These are phyloP conservation scores for Dasypolia templi DNA, from an alignment of 2,888 invertebrate genomes.

Conservation along the genomic window DNA sequence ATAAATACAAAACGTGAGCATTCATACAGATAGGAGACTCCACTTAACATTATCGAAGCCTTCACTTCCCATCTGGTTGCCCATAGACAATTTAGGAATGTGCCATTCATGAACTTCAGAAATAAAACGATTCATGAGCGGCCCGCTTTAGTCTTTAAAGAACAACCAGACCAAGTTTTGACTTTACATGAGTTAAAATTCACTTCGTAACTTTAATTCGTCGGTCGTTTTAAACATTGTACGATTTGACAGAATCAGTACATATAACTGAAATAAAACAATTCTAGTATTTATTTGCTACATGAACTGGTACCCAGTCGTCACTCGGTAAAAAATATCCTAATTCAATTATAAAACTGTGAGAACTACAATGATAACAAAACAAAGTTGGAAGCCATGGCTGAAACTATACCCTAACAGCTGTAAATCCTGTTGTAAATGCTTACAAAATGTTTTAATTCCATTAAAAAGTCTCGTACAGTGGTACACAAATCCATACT, in stretches of 20 bases:
- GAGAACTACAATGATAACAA: constrained; percentile 43
- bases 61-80: constrained; percentile 31
- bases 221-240: constrained; percentile 41
- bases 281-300: constrained; percentile 65
- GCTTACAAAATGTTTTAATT: constrained; percentile 75
- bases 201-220: constrained; percentile 36
- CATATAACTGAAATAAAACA: constrained; percentile 62
- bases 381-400: constrained; percentile 53
- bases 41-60: constrained; percentile 73
- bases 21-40: constrained; percentile 86
- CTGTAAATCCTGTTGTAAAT: constrained; percentile 68
- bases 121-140: constrained; percentile 46
- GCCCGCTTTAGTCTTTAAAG: constrained; percentile 42
- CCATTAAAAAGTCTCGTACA: constrained; percentile 77
- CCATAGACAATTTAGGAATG: constrained; percentile 47
- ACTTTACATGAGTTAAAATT: constrained; percentile 43
- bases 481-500: constrained; percentile 82
- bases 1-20: constrained; percentile 89
- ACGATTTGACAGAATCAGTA: constrained; percentile 50
- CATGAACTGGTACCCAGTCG: constrained; percentile 69
- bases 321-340: constrained; percentile 71
- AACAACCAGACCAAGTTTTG: constrained; percentile 45
- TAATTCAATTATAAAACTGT: constrained; percentile 60
- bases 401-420: constrained; percentile 59
- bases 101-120: constrained; percentile 43